These are phyloP conservation scores for Slavum lentiscoides DNA, from an alignment of 2,888 invertebrate species.

Conservation along the genomic window DNA sequence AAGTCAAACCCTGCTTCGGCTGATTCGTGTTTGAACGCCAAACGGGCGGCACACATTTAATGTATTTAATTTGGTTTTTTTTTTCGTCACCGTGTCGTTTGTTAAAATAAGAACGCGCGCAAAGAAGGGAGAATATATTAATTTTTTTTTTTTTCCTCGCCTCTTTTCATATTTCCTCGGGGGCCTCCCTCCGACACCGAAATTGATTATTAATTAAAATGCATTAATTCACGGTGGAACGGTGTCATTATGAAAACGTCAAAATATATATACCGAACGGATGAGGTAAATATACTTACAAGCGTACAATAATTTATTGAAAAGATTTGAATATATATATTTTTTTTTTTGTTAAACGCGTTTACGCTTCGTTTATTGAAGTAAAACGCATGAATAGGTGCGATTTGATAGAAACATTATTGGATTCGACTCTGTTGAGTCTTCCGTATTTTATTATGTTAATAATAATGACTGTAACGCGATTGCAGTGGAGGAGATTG, in stretches of 20 bases:
- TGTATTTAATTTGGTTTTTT: neutral
- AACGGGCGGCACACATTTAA: neutral
- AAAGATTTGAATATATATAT: neutral
- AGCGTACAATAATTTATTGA: neutral
- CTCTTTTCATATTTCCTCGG: neutral
- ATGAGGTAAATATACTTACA: neutral
- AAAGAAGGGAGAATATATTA: slow-evolving; percentile 16
- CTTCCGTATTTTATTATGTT: too few species aligned
- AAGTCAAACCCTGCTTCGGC: slow-evolving; percentile 4
- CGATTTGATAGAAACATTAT: too few species aligned
- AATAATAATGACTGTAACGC: too few species aligned
- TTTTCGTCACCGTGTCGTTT: slow-evolving; percentile 3
- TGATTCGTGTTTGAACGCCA: slow-evolving; percentile 9
- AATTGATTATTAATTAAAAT: slow-evolving; percentile 45
- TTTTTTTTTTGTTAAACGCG: neutral
- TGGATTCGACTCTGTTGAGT: too few species aligned
- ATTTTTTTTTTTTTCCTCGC: slow-evolving; percentile 15
- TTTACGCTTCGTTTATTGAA: too few species aligned
- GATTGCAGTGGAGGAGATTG: too few species aligned
- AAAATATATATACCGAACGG: neutral
- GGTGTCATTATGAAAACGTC: slow-evolving; percentile 26
- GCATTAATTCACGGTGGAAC: slow-evolving; percentile 14
- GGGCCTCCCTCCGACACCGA: neutral
- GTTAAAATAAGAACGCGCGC: slow-evolving; percentile 10
- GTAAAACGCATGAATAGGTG: too few species aligned